phyloP scores from a whole-genome alignment of 2,113 vertebrate species.

The Danionella cerebrum region DNA sequence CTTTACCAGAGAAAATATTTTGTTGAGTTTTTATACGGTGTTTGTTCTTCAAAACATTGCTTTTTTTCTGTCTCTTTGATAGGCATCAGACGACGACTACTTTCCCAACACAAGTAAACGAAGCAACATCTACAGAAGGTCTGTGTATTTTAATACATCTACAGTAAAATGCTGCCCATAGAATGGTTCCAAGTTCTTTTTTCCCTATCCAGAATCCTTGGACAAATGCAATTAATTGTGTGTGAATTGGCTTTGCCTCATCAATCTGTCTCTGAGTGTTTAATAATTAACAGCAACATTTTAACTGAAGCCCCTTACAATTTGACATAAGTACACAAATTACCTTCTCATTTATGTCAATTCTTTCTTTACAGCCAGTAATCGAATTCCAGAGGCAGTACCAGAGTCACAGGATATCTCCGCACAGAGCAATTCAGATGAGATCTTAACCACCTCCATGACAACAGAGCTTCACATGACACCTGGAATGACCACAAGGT shows the following conservation, averaged over 20 bases:
- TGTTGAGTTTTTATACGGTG: background rate
- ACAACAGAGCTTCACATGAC: slow-evolving; percentile 12
- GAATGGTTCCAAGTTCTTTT: background rate
- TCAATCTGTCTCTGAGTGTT: background rate
- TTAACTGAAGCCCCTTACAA: background rate
- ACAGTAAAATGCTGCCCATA: background rate
- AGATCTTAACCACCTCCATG: background rate
- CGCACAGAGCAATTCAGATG: background rate
- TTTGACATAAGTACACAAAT: background rate
- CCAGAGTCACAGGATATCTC: background rate
- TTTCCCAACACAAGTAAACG: background rate
- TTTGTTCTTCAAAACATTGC: background rate
- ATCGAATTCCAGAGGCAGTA: background rate
- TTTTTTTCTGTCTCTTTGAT: background rate
- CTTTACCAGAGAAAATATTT: background rate
- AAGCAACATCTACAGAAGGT: slow-evolving; percentile 30
- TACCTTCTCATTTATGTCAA: background rate
- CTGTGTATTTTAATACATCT: background rate
- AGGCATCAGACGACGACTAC: slow-evolving; percentile 31
- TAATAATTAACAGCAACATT: background rate
- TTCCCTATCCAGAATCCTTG: background rate
- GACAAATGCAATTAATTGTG: background rate
- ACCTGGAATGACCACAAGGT: slow-evolving; percentile 10
- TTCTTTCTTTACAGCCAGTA: background rate
- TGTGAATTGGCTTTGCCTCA: background rate